Percentiles rank a stretch among this genome's conserved stretches.
These are phyloP conservation scores for Cantharis nigra DNA, from an alignment of 2,888 invertebrate genomes.

Conservation along the genomic window DNA sequence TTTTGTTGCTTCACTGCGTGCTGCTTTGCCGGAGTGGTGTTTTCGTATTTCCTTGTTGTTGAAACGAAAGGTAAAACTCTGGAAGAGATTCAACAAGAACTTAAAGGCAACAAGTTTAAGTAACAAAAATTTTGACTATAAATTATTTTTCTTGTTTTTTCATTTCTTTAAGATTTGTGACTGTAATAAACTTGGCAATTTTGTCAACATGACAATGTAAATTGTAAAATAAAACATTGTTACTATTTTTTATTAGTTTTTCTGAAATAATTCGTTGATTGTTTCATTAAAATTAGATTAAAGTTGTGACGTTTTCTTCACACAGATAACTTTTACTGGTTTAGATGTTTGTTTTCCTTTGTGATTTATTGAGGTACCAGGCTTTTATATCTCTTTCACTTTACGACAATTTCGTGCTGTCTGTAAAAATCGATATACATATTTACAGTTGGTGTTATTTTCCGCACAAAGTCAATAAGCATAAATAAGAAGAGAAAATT, in stretches of 20 bases:
- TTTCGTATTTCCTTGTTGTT: slow-evolving; percentile 44
- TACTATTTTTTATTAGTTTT: background rate
- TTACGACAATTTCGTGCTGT: background rate
- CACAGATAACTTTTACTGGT: background rate
- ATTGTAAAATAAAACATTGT: background rate
- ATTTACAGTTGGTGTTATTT: background rate
- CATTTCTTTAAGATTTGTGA: background rate
- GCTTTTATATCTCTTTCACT: background rate
- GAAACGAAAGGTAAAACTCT: slow-evolving; percentile 51
- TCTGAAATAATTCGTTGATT: background rate
- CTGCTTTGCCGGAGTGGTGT: slow-evolving; percentile 37
- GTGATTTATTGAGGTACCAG: background rate
- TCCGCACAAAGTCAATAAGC: background rate
- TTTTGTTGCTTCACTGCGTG: slow-evolving; percentile 44
- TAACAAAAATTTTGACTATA: background rate
- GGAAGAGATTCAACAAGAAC: slow-evolving; percentile 50
- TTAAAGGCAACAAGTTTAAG: slow-evolving; percentile 33
- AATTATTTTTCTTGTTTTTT: background rate
- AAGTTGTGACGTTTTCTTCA: background rate
- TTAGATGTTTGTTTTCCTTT: background rate
- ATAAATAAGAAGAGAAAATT: background rate
- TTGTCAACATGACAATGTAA: background rate
- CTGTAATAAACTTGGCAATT: background rate
- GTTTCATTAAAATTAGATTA: background rate
- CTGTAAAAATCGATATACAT: background rate